Base-by-base conservation (phyloP, 2,113 vertebrate genomes). In the Peromyscus leucopus region DNA sequence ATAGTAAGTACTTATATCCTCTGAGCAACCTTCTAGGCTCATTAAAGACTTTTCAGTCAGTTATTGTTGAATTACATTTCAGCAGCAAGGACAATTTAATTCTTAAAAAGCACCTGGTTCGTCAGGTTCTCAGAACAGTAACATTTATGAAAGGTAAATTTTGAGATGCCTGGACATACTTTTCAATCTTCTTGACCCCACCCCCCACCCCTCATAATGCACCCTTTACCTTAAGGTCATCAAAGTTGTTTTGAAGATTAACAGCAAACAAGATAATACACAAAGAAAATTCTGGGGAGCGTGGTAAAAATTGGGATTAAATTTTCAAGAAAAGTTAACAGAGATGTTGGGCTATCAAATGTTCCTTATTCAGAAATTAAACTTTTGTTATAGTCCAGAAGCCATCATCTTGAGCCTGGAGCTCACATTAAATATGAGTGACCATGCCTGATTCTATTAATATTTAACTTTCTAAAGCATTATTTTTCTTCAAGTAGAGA, bases 251-350 rank as follows among this genome's bases (percentile, higher is more conserved):
- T 97, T 51, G 12, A 33, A 87, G 72, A 93, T 79, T 89, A 39
- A 89, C 24, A 91, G 48, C 57, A 76, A 95, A 48, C 59, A 84
- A 57, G 21, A 61, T 76, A 61, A 63, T 21, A 69, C 8, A 72
- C 83, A 39, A 4, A 75, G 39, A 97, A 95, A 91, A 90, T 91
- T 95, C 17, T 95, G 17, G 65, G 61, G 39, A 90, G 80, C 84
- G 2, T 71, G 65, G 11, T 92, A 51, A 83, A 87, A 89, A 36
- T 28, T 63, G 31, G 31, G 21, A 31, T 22, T 92, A 69, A 88
- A 61, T 91, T 96, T 96, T 91, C 26, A 93, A 48, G 36, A 86
- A 93, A 75, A 91, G 87, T 59, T 69, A 93, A 57, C 96, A 88
- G 17, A 72, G 26, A 17, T 83, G 2, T 80, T 22, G n/a, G 28